phyloP scores from a whole-genome alignment of 2,797 vertebrate species.

The Ptychadena robeensis region DNA sequence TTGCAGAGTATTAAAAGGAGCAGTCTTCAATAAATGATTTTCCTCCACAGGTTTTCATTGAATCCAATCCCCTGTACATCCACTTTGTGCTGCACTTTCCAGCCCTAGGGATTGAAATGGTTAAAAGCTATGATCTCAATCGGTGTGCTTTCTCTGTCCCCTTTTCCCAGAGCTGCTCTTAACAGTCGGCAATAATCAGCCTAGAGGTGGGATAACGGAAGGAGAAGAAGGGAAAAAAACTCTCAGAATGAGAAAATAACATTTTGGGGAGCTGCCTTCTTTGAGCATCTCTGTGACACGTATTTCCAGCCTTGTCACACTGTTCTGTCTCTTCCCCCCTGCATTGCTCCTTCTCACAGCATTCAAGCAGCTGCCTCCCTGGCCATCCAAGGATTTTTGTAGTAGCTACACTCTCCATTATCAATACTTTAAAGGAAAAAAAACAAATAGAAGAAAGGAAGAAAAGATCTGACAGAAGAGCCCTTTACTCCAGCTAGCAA shows the following conservation, averaged over 20 bases:
- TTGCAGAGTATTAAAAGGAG: conserved; percentile 5
- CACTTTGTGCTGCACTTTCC: conserved; percentile 48
- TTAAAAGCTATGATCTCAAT: conserved; percentile 58
- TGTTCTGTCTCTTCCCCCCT: conserved; percentile 20
- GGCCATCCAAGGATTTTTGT: neutral
- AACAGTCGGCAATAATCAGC: conserved; percentile 64
- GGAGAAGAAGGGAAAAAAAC: conserved; percentile 61
- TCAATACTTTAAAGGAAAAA: conserved; percentile 33
- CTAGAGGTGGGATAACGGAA: conserved; percentile 66
- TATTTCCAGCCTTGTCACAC: conserved; percentile 69
- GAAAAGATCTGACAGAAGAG: conserved; percentile 23
- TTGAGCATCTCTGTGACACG: conserved; percentile 82
- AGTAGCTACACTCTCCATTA: conserved; percentile 33
- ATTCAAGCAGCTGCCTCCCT: neutral
- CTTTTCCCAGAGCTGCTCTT: conserved; percentile 62
- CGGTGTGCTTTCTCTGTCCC: conserved; percentile 53
- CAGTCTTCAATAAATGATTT: conserved; percentile 46
- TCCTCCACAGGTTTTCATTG: conserved; percentile 36
- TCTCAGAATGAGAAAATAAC: conserved; percentile 76
- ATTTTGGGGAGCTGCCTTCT: conserved; percentile 80
- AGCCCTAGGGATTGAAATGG: conserved; percentile 52
- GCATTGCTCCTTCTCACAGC: conserved; percentile 38
- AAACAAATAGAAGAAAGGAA: conserved; percentile 36
- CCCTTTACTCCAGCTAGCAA: conserved; percentile 22
- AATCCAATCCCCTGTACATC: conserved; percentile 28